A percentile compares a stretch with the other conserved stretches of the same genome.
phyloP scores from a whole-genome alignment of 2,113 vertebrate genomes.

The Heterochromis multidens region DNA sequence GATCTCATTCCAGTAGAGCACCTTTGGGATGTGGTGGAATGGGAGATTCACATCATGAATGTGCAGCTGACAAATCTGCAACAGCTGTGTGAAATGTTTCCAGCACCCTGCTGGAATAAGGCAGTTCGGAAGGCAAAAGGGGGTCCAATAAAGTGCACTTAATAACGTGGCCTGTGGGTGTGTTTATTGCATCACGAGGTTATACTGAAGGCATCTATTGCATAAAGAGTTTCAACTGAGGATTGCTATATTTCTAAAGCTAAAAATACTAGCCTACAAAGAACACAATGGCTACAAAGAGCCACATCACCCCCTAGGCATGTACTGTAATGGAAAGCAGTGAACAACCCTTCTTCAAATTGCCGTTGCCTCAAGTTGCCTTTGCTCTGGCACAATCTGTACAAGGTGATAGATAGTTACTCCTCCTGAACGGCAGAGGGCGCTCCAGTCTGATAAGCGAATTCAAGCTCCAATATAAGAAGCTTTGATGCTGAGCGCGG shows the following conservation, averaged over 20 bases:
- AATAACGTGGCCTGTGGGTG: no score
- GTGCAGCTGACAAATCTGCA: no score
- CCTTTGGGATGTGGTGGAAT: no score
- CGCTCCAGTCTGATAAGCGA: neutral
- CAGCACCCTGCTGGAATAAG: no score
- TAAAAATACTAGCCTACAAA: neutral
- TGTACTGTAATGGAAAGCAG: neutral
- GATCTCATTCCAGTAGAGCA: no score
- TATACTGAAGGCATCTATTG: neutral
- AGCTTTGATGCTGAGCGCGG: neutral
- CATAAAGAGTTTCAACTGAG: neutral
- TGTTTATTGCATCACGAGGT: no score
- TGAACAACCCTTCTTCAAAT: neutral
- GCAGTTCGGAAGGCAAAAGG: no score
- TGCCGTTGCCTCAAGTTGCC: neutral
- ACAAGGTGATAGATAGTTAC: neutral
- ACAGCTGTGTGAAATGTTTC: no score
- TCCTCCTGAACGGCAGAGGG: slow-evolving; percentile 1
- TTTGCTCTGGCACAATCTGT: neutral
- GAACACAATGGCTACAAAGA: neutral
- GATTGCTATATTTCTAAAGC: neutral
- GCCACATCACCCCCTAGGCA: neutral
- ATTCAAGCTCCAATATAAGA: neutral
- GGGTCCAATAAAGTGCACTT: no score
- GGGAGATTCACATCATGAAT: no score